A percentile compares a stretch with the other conserved stretches of the same genome.
These are phyloP conservation scores for Temnothorax rugatulus DNA, from an alignment of 2,888 invertebrate genomes.

Conservation along the genomic window DNA sequence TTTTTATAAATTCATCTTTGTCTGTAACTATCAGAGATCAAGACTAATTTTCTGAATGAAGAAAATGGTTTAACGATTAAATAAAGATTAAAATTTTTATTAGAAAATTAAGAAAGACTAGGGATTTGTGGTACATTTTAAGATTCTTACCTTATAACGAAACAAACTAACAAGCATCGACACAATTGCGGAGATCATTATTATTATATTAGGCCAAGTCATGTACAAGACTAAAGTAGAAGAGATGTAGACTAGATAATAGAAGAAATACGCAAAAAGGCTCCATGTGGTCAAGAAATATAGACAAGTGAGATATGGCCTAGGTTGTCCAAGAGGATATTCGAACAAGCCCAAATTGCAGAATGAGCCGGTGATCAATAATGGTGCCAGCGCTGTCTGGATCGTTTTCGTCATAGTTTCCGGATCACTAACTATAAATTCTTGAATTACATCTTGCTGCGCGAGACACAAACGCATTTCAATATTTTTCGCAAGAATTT, in stretches of 20 bases:
- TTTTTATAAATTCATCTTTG: background rate
- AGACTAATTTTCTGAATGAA: no score
- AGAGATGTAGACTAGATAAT: background rate
- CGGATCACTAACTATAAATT: background rate
- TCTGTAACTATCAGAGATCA: background rate
- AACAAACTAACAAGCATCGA: background rate
- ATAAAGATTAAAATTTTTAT: background rate
- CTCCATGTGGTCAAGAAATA: conserved; percentile 14
- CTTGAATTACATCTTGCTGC: background rate
- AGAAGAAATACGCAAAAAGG: background rate
- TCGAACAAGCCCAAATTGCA: conserved; percentile 8
- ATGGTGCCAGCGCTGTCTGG: background rate
- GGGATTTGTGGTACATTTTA: background rate
- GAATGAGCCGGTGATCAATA: background rate
- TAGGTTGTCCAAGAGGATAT: conserved; percentile 18
- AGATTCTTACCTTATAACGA: conserved; percentile 12
- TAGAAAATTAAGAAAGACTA: background rate
- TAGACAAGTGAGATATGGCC: background rate
- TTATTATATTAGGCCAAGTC: background rate
- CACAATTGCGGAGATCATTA: background rate
- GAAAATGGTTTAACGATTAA: background rate
- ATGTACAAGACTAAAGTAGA: background rate
- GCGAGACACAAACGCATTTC: background rate
- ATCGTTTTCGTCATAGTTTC: background rate
- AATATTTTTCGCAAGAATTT: background rate